Base-by-base conservation (phyloP, 1,140 invertebrate genomes). In the Bombus confusus region DNA sequence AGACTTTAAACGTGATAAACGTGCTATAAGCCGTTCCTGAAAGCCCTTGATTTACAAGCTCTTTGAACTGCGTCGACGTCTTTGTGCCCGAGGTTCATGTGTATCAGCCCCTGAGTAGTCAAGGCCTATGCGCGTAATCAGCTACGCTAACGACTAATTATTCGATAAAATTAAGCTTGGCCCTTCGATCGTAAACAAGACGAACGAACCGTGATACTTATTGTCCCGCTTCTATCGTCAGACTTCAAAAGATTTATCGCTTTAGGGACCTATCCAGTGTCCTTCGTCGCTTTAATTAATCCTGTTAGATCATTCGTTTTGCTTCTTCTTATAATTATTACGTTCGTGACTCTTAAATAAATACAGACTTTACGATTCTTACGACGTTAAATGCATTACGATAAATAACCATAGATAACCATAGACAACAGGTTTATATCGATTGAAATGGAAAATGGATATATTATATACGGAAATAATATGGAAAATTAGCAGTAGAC, bases 121-220 rank as follows among this genome's bases (percentile, higher is more conserved):
- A 66, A 75, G 80, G 37, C 62, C 72, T 75, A 76, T 73, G 59
- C 80, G 28, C 41, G 62, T 83, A 76, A 76, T 62, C 52, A 76
- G 57, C 18, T 43, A 52, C 73, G 59, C 66, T 68, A 76, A 66
- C 64, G 59, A 47, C 80, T 83, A 76, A 83, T 83, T 83, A 83
- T 66, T 76, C 80, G 80, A 83, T 75, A 52, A 83, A 82, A 83
- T 83, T 83, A 83, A 66, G 73, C 41, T 47, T 66, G 73, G 66
- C 41, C 39, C 15, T 76, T 83, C 59, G 41, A 43, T 82, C 72
- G 80, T 66, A 66, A 83, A 66, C 62, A 76, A 76, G 25, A 47
- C 39, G 41, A n/a, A 43, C 18, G 41, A 76, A 76, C 25, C 72
- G 57, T 47, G 72, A 82, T 39, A 73, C 71, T 71, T 71, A 47